Evolutionary conservation across 2,113 vertebrate species (phyloP), one percentile per base, ranked within the genome.

Genomic region (Chaetura pelagica): DNA sequence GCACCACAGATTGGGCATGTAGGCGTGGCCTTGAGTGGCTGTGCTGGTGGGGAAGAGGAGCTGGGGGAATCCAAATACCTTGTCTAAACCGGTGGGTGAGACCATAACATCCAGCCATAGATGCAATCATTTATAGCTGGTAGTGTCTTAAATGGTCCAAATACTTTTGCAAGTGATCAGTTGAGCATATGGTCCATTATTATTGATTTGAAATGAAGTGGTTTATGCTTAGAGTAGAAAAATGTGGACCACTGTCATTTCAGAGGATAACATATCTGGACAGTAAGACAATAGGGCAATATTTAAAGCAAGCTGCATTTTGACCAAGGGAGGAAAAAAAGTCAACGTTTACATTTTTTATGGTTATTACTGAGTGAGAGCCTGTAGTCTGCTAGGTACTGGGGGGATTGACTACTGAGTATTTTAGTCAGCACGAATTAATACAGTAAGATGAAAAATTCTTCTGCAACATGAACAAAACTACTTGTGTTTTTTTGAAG

Each of bases 1-100:
- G 49, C 46, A 34, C 6, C 44, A 26, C 0, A 1, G 11, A 42
- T 0, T 74, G 61, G 11, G 61, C 55, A 15, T 26, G 21, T 34
- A 48, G 17, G 18, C 46, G 16, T 40, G 24, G 54, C 29, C 58
- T 68, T 44, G 46, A 12, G 5, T 38, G 61, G 19, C 49, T 72
- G 34, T 52, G 3, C 34, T 16, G 7, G 27, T 61, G 44, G 44
- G 27, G 22, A 74, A 54, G 15, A 63, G 48, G 14, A 77, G 5
- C 49, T 85, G 59, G 12, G 11, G 63, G 22, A 22, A 54, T 58
- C 29, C 55, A 24, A 69, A 30, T 66, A 19, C 32, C 26, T 54
- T 42, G 32, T 34, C 24, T 23, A 73, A 64, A n/a, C 30, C 30
- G 44, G 6, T 0, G 4, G 8, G 8, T 1, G 1, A 22, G 20